Base-by-base conservation (phyloP, 2,113 vertebrate species). In the Proteles cristata region DNA sequence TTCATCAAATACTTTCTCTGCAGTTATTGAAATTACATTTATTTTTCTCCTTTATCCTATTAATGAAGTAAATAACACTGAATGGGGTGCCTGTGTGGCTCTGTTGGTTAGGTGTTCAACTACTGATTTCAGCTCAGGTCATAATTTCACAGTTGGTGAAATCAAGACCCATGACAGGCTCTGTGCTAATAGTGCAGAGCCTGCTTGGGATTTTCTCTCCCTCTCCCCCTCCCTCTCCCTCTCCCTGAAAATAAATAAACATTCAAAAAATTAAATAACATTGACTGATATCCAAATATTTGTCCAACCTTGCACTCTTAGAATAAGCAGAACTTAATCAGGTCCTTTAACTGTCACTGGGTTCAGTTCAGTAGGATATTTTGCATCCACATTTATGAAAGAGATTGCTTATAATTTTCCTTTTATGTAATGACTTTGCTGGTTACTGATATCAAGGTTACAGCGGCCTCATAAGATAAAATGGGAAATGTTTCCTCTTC, bases 1-100 rank as follows among this genome's bases (percentile, higher is more conserved):
- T n/a, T 83, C 68, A 91, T 43, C 63, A 88, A 85, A 85, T 73
- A 28, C 23, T 90, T 95, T 92, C 65, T 82, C 87, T 16, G 8
- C 26, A 89, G 61, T 53, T 73, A 87, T 33, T 92, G 50, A 88
- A 83, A 58, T 66, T 83, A 73, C 11, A 65, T 23, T 81, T 50
- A 71, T 53, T 48, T 53, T 69, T 76, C 31, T 92, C 50, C 82
- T 82, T 92, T 92, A 82, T 86, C 45, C 14, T 71, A 19, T 69
- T 55, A 61, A 87, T 96, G 17, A 58, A 17, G 26, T 69, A 9
- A 96, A 55, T 63, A 88, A 69, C 17, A 50, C 3, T 66, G 35
- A 77, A 61, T 61, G 58, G 58, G 58, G 58, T 21, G 8, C 8
- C 58, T 61, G 58, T 61, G 58, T 61, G 58, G 58, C 58, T 61